These are phyloP conservation scores for Candoia aspera DNA, from an alignment of 2,113 vertebrate genomes.

Conservation along the genomic window DNA sequence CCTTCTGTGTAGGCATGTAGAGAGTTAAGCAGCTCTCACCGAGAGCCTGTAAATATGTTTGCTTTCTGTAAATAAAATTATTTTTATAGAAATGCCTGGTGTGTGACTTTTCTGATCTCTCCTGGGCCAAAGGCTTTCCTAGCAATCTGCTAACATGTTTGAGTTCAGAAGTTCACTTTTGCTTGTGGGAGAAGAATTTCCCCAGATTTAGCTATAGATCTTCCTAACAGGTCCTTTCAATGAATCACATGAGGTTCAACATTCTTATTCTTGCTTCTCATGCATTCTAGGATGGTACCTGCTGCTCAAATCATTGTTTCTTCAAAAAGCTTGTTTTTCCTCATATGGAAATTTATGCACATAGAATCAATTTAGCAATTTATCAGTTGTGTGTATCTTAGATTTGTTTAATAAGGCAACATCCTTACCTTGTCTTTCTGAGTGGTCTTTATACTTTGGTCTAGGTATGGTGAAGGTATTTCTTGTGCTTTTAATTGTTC, in stretches of 20 bases:
- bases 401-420: neutral
- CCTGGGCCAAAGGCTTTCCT: too few species aligned
- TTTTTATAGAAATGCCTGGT: too few species aligned
- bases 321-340: neutral
- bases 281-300: neutral
- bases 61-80: too few species aligned
- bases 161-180: neutral
- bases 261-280: neutral
- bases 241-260: too few species aligned
- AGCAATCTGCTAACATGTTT: too few species aligned
- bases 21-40: too few species aligned
- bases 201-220: neutral
- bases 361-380: neutral
- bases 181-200: neutral
- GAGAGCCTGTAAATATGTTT: too few species aligned
- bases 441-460: neutral
- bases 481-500: neutral
- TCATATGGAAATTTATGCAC: neutral
- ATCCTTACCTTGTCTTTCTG: neutral
- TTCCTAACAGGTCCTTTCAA: too few species aligned
- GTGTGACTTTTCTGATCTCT: too few species aligned
- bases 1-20: too few species aligned
- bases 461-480: neutral
- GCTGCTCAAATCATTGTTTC: neutral
- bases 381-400: neutral